Percentiles rank a stretch among this genome's conserved stretches.
Evolutionary conservation across 2,113 vertebrate species (phyloP).

Genomic region (Psophia crepitans): DNA sequence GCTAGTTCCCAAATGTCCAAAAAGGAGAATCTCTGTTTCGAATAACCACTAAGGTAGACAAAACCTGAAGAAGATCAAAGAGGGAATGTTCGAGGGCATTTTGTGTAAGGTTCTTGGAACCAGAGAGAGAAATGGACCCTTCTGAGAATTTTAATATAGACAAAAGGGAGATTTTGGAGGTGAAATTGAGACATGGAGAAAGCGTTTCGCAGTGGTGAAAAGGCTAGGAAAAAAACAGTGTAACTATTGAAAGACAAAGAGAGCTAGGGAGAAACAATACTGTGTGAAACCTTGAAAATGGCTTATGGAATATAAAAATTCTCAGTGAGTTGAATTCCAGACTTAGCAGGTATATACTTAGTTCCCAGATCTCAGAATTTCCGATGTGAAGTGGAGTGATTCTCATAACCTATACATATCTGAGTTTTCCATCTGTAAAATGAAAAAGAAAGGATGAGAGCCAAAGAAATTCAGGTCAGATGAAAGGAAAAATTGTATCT

Average conservation of each 20-base stretch:
- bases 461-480: conserved; percentile 12
- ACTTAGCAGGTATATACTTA: background rate
- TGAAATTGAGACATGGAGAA: background rate
- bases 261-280: background rate
- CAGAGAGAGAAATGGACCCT: background rate
- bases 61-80: background rate
- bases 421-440: background rate
- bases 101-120: background rate
- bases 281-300: background rate
- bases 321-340: background rate
- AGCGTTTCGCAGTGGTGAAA: background rate
- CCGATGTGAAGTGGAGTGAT: background rate
- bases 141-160: background rate
- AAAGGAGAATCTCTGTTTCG: background rate
- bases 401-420: background rate
- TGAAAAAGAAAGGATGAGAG: background rate
- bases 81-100: background rate
- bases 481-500: conserved; percentile 14
- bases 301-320: background rate
- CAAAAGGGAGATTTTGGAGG: background rate
- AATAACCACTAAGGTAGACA: background rate
- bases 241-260: background rate
- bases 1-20: background rate
- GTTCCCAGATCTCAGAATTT: background rate
- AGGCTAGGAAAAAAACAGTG: background rate